Conservation (phyloP, 1,140 invertebrate species). For the Aphelenchoides fujianensis region DNA sequence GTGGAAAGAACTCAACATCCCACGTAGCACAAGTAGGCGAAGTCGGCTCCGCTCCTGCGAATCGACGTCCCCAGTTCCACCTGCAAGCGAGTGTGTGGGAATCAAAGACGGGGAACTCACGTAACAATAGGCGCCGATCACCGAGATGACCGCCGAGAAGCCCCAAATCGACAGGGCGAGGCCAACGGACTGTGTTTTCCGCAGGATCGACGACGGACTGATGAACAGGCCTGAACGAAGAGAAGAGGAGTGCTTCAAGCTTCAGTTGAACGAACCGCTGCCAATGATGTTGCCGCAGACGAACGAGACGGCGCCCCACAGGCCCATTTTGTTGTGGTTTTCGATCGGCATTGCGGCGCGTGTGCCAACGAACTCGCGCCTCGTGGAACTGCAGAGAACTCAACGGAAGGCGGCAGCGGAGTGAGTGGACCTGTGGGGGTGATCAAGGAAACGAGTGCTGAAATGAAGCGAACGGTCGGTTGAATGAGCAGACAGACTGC, state of each 20-base stretch:
- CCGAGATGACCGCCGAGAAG: slow-evolving; percentile 45
- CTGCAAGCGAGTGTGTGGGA: slow-evolving; percentile 32
- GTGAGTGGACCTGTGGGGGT: too few species aligned
- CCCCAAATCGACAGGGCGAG: slow-evolving; percentile 46
- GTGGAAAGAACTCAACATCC: not conserved
- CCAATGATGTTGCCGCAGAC: slow-evolving; percentile 24
- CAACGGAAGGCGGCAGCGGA: too few species aligned
- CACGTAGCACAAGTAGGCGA: slow-evolving; percentile 39
- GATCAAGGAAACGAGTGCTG: too few species aligned
- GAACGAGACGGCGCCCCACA: slow-evolving; percentile 18
- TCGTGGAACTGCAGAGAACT: too few species aligned
- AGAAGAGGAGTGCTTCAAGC: not conserved
- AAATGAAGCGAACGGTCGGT: too few species aligned
- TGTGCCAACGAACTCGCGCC: too few species aligned
- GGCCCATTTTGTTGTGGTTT: slow-evolving; percentile 20
- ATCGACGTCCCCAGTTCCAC: slow-evolving; percentile 50
- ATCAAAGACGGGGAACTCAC: too few species aligned
- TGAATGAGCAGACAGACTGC: too few species aligned
- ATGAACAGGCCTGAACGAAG: slow-evolving; percentile 23
- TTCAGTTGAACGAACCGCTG: slow-evolving; percentile 1
- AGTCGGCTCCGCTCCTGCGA: slow-evolving; percentile 47
- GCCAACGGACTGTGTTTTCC: slow-evolving; percentile 38
- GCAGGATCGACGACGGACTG: slow-evolving; percentile 29
- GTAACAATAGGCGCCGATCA: slow-evolving; percentile 69
- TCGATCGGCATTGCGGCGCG: not conserved